Conservation (phyloP, 2,888 invertebrate genomes). For the Bombylius major region DNA sequence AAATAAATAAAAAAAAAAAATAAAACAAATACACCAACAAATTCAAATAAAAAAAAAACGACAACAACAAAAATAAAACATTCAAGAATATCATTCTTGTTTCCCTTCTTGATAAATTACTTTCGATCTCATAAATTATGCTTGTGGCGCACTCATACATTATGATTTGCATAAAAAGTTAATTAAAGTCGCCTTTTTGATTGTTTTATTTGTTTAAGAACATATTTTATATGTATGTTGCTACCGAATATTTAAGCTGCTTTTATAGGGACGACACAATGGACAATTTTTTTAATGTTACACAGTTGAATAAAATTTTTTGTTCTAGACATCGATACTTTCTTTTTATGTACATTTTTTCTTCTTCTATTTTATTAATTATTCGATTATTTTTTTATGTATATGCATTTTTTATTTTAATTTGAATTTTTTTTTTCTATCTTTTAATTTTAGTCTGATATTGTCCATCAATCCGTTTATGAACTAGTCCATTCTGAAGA, state of each 20-base stretch:
- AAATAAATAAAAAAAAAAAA: too few relatives aligned
- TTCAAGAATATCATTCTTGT: too few relatives aligned
- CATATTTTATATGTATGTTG: too few relatives aligned
- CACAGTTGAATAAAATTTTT: too few relatives aligned
- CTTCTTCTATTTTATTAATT: neutral
- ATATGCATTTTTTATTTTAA: neutral
- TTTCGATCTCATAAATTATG: slow-evolving; percentile 4
- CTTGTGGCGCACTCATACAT: slow-evolving; percentile 4
- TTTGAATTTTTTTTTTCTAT: slow-evolving; percentile 7
- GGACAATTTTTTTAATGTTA: too few relatives aligned
- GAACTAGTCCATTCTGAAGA: slow-evolving; percentile 99
- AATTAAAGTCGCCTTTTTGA: slow-evolving; percentile 5
- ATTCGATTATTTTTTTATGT: neutral
- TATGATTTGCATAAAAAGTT: slow-evolving; percentile 8
- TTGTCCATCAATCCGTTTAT: slow-evolving; percentile 98
- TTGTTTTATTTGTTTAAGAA: neutral
- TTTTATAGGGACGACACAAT: too few relatives aligned
- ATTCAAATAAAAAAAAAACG: too few relatives aligned
- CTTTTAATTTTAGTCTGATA: slow-evolving; percentile 76
- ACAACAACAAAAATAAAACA: too few relatives aligned
- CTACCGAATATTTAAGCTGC: too few relatives aligned
- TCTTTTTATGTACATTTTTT: too few relatives aligned
- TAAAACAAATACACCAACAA: too few relatives aligned
- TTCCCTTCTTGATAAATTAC: slow-evolving; percentile 3
- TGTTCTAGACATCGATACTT: too few relatives aligned